Evolutionary conservation across 2,888 invertebrate species (phyloP), one percentile per base, ranked within the genome.

Genomic region (Crocallis elinguaria): DNA sequence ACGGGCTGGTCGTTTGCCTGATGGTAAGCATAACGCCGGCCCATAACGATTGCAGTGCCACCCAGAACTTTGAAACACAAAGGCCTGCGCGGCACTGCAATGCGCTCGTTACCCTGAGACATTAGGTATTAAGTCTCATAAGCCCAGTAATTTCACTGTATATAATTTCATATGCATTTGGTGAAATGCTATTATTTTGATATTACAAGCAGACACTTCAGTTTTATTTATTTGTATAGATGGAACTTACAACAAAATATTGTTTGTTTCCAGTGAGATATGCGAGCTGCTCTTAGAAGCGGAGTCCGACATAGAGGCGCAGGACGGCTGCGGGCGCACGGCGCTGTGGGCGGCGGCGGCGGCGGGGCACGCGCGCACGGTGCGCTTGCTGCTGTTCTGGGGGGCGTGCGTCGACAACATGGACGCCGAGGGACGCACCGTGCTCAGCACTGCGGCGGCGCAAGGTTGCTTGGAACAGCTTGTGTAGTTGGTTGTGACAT

Each of bases 331-430:
- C 51, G 97, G 97, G 0, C 93, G 97, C 41, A 96, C 96, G 0
- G 97, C 97, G 1, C 88, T 98, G 60, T 98, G 98, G 95, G 98
- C 98, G 6, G 98, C 98, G 0, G 98, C 98, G 5, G 96, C 97
- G 8, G 98, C 98, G 85, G 98, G 98, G 0, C 98, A 98, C 84
- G 95, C 97, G 16, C 93, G 94, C 9, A 95, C 98, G 0, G 96
- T 98, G 0, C 95, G 96, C 11, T 92, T 98, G 62, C 89, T 98
- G 62, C 92, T 98, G 60, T 98, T 98, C 89, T 98, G 98, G 98
- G 98, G 98, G 30, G 98, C 98, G 58, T 97, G 97, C 73, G 97
- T 98, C 44, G 98, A 98, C 87, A 95, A 95, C 70, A 98, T 98
- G 93, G 98, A 99, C 87, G 94, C 95, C 2, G 98, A 98, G 82